Evolutionary conservation across 1,140 invertebrate genomes (phyloP).

Genomic region (Drosophila oshimai): DNA sequence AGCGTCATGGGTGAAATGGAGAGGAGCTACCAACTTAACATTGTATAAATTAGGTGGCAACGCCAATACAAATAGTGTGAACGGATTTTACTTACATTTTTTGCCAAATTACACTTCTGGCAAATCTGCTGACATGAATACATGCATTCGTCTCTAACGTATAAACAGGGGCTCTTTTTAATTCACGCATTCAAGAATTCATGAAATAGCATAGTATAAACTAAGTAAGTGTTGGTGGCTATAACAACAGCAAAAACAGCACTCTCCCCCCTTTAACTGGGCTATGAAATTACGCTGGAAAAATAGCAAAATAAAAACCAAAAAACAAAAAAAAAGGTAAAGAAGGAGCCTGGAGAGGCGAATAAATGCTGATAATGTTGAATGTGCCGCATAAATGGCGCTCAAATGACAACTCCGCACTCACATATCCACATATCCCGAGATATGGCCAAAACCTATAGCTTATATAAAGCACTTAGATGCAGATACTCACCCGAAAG

Average conservation of each 20-base stretch:
- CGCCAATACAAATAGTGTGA: too few relatives aligned
- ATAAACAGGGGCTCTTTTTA: too few relatives aligned
- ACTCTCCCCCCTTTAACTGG: constrained; percentile 13
- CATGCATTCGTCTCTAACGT: too few relatives aligned
- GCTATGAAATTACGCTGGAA: constrained; percentile 73
- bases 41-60: too few relatives aligned
- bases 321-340: not conserved
- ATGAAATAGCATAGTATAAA: too few relatives aligned
- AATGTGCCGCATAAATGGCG: constrained; percentile 40
- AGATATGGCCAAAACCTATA: constrained; percentile 24
- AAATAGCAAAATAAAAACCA: constrained; percentile 71
- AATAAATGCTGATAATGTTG: constrained; percentile 49
- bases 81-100: too few relatives aligned
- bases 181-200: too few relatives aligned
- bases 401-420: constrained; percentile 23
- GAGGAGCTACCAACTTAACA: too few relatives aligned
- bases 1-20: too few relatives aligned
- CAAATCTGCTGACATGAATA: too few relatives aligned
- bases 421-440: not conserved
- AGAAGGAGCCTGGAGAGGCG: not conserved
- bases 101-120: too few relatives aligned
- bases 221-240: constrained; percentile 41
- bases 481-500: constrained; percentile 19
- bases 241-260: constrained; percentile 40
- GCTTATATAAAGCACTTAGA: constrained; percentile 33